Conservation (phyloP, 2,888 invertebrate species). For the Ditula angustiorana region DNA sequence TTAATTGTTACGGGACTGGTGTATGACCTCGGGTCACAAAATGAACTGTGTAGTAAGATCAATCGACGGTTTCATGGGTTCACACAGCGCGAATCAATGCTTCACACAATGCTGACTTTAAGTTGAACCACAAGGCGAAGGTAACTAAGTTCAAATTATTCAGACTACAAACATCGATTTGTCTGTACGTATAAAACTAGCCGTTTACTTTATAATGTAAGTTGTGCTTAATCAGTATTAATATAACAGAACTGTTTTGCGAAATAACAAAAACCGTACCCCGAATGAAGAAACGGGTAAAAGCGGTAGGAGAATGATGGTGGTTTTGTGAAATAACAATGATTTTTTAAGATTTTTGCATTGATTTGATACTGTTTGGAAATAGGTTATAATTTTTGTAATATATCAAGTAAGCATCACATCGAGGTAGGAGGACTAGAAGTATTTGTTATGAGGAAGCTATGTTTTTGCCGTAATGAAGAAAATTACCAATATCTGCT, state of each 20-base stretch:
- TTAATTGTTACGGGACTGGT: conserved; percentile 6
- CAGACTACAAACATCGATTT: conserved; percentile 18
- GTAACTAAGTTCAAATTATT: conserved; percentile 19
- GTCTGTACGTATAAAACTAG: conserved; percentile 12
- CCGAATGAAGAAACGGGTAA: no score
- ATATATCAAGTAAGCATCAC: conserved; percentile 61
- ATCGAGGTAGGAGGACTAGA: conserved; percentile 42
- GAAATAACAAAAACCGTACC: no score
- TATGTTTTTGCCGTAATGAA: conserved; percentile 15
- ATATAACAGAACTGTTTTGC: conserved; percentile 47
- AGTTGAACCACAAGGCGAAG: conserved; percentile 8
- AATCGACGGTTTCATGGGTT: not conserved
- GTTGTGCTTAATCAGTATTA: conserved; percentile 62
- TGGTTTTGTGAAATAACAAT: conserved; percentile 42
- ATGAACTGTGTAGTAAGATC: conserved; percentile 13
- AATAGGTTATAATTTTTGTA: conserved; percentile 56
- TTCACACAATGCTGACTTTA: conserved; percentile 2
- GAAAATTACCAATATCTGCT: conserved; percentile 19
- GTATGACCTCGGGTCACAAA: conserved; percentile 8
- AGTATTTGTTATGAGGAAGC: not conserved
- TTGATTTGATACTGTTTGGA: conserved; percentile 45
- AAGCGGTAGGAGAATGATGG: no score
- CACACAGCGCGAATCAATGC: conserved; percentile 1
- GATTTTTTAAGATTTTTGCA: conserved; percentile 46
- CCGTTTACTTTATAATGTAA: conserved; percentile 35